Conservation (phyloP, 2,888 invertebrate species). For the Camptogramma bilineatum region DNA sequence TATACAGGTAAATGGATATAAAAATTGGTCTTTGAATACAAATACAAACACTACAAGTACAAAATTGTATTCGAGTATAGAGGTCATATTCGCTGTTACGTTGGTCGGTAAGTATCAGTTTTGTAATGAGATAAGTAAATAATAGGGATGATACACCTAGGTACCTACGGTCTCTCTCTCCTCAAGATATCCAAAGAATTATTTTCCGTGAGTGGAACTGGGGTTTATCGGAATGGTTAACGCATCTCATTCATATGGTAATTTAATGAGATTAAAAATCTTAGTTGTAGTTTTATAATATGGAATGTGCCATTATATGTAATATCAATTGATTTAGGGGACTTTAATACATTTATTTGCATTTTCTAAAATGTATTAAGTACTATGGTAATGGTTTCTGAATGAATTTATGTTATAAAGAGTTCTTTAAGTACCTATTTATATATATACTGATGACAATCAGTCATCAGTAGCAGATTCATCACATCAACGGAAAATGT, state of each 20-base stretch:
- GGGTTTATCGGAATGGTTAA: background rate
- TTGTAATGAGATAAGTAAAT: conserved; percentile 7
- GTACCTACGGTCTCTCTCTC: background rate
- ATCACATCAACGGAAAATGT: conserved; percentile 4
- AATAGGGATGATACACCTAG: background rate
- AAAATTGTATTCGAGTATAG: conserved; percentile 39
- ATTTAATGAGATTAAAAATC: background rate
- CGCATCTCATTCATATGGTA: background rate
- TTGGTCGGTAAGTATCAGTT: conserved; percentile 17
- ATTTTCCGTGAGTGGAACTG: background rate
- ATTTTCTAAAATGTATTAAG: background rate
- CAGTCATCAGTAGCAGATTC: conserved; percentile 1
- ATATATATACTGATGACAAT: background rate
- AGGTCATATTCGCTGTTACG: conserved; percentile 26
- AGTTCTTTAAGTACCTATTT: too few relatives aligned
- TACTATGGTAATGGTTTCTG: background rate
- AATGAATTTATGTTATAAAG: background rate
- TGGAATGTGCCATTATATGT: background rate
- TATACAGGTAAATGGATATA: conserved; percentile 46
- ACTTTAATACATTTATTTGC: background rate
- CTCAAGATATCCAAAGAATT: background rate
- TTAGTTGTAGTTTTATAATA: background rate
- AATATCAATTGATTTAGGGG: background rate
- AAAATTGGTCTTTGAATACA: conserved; percentile 52
- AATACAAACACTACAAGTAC: conserved; percentile 48